Percentiles rank a stretch among this genome's conserved stretches.
Evolutionary conservation across 2,113 vertebrate species (phyloP).

Genomic region (Aplodontia rufa): DNA sequence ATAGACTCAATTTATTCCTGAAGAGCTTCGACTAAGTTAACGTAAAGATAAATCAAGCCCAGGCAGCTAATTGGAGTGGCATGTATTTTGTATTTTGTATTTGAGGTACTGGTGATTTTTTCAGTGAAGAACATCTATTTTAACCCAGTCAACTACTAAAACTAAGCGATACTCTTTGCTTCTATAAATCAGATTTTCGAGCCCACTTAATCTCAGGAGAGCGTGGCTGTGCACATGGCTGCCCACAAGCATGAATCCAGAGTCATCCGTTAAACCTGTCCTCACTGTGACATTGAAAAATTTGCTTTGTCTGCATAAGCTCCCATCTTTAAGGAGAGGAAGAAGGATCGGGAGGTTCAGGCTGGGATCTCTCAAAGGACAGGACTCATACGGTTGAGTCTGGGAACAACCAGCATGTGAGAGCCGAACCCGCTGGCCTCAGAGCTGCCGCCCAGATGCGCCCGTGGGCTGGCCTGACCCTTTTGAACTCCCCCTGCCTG

Average conservation of each 20-base stretch:
- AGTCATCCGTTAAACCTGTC: background rate
- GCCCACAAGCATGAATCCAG: background rate
- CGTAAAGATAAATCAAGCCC: background rate
- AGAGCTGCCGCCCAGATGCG: conserved; percentile 25
- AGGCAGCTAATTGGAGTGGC: conserved; percentile 38
- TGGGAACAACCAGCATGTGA: background rate
- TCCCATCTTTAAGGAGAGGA: conserved; percentile 22
- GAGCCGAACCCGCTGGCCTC: background rate
- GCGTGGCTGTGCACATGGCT: background rate
- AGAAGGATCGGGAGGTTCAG: background rate
- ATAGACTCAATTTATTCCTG: conserved; percentile 20
- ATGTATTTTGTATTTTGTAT: conserved; percentile 38
- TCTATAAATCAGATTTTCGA: conserved; percentile 48
- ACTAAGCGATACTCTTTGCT: conserved; percentile 30
- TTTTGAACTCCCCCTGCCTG: conserved; percentile 58
- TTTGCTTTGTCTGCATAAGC: conserved; percentile 12
- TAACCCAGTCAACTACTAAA: background rate
- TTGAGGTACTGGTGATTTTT: background rate
- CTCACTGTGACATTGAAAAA: background rate
- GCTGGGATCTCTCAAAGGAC: conserved; percentile 11
- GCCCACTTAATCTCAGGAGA: background rate
- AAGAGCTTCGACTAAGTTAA: background rate
- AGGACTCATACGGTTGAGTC: background rate
- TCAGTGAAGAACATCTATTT: conserved; percentile 24
- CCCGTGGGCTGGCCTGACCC: conserved; percentile 36